Evolutionary conservation across 2,113 vertebrate genomes (phyloP), one percentile per base, ranked within the genome.

Genomic region (Manacus vitellinus): DNA sequence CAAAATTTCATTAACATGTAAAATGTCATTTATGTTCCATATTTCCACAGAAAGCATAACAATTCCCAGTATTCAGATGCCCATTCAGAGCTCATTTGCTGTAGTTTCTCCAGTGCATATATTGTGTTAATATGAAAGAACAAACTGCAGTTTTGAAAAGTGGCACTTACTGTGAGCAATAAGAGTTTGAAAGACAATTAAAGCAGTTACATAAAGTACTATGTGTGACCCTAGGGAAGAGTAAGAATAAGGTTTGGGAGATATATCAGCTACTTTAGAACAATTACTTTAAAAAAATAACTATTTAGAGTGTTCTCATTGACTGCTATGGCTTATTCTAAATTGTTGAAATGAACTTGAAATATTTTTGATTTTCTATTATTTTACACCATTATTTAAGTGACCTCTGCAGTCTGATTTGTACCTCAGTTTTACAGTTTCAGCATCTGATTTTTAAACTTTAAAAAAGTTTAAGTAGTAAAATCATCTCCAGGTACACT

Each of bases 1-100:
- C 35, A 80, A 54, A 88, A 87, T 58, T 51, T 89, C 70, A 66
- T 67, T 72, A 83, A 12, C 14, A 55, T 75, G 62, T 14, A 61
- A 87, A 96, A 77, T 85, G 85, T 68, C 25, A 73, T 83, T 95
- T 58, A 39, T 91, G 66, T 97, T 94, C 58, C 12, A 18, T 74
- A 66, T 76, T 92, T 89, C 23, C 63, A 51, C 61, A 80, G 73
- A 81, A 95, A 88, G 62, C 19, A 84, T 92, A 82, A 95, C 94
- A 81, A 95, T 46, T 94, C 96, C 63, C 90, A 73, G 33, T 65
- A 33, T 30, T 59, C 46, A 72, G 78, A 46, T 63, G 47, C 17
- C 5, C 33, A 71, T 74, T 75, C 56, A 46, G 77, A 96, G 56
- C 46, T 90, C 39, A 46, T 79, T 87, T 0, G 0, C 33, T 81